Evolutionary conservation across 2,797 vertebrate species (phyloP), one percentile per base, ranked within the genome.

Genomic region (Myripristis murdjan): DNA sequence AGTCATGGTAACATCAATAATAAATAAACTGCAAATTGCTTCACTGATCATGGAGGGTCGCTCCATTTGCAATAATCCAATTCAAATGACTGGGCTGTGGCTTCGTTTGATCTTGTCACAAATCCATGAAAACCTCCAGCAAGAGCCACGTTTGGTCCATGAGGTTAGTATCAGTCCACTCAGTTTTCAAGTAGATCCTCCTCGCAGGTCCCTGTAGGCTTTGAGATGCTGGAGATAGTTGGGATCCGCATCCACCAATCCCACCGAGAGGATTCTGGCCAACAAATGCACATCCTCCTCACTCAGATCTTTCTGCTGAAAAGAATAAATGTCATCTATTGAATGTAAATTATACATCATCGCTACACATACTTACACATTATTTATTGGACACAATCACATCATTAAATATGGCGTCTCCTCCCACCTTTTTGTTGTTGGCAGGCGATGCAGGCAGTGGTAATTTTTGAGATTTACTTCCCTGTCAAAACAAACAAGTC

Each of bases 211-310:
- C 79, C 94, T 88, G 89, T 89, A 95, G 75, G 78, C 90, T 83
- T 94, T 95, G 0, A 95, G 89, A 62, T 95, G 95, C 15, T 95
- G 91, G 26, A 95, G 88, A 55, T 93, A 93, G 85, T 92, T 84
- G 6, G 94, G 93, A 81, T 95, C 95, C 2, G 94, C 94, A n/a
- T 95, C 95, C 68, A 95, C 95, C 79, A 95, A 69, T 49, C 95
- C 94, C 24, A 85, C 70, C 0, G 93, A 92, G 22, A 95, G 87
- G 75, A 95, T 92, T 82, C 46, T 92, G 53, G 89, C 90, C 75
- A 95, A 54, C 22, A 95, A 70, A 44, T 93, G 76, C 20, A 94
- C 46, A 15, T 95, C 94, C 46, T 91, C 75, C 15, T 93, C 89
- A 53, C 68, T 94, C 62, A 95, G 74, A 44, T 92, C 91, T 49